Evolutionary conservation across 2,888 invertebrate species (phyloP), one percentile per base, ranked within the genome.

Genomic region (Aspidapion aeneum): DNA sequence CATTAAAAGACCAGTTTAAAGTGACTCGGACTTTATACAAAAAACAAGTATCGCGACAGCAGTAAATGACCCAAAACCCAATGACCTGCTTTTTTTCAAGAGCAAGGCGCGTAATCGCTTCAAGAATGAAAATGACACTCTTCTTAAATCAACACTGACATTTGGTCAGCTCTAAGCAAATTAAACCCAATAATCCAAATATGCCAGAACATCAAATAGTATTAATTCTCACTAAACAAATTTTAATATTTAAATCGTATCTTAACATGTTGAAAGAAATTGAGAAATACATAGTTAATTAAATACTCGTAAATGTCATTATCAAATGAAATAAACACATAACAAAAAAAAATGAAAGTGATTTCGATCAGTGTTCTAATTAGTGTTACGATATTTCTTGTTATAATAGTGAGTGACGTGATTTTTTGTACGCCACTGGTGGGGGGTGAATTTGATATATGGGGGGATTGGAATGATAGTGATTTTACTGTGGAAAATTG

Each of bases 381-480:
- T 35, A 35, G 21, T 21, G 22, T 20, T 57, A 18, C 21, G 16
- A 7, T 57, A 17, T 21, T 57, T 2, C 17, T 21, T 21, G 1
- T 21, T 9, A 22, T 20, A 61, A 60, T 64, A 54, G 1, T 17
- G 55, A 18, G 18, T 54, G 56, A 22, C 48, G 63, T 55, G 48
- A 57, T 35, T 35, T 35, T 35, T 35, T 35, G 49, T 16, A 60
- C 64, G 17, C 60, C 63, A 18, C 54, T 67, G 21, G 18, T 60
- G n/a, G 20, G 49, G 22, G 68, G 64, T n/a, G 57, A 35, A 7
- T 35, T 68, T 21, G 75, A 75, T 70, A 74, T 75, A 57, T 75
- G 74, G 75, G 65, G 66, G 16, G 74, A 70, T 57, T 59, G 51
- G 7, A 57, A 18, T 21, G 58, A 62, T 35, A 12, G 35, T 50